phyloP scores from a whole-genome alignment of 2,113 vertebrate genomes.

The Sceloporus tristichus region DNA sequence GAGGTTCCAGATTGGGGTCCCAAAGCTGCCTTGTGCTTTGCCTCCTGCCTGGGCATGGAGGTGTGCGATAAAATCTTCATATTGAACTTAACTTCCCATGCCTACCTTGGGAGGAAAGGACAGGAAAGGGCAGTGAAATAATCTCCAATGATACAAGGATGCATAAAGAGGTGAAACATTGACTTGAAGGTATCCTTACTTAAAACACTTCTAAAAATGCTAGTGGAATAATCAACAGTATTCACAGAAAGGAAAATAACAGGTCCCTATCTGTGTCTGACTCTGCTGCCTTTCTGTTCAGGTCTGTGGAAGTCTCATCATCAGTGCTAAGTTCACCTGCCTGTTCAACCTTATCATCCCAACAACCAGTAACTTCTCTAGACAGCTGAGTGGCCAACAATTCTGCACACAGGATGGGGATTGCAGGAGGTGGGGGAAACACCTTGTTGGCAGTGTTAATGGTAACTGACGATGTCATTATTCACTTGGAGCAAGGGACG shows the following conservation, averaged over 20 bases:
- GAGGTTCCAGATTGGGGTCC: neutral
- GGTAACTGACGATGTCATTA: conserved; percentile 35
- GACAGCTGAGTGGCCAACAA: neutral
- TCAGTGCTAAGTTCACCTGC: neutral
- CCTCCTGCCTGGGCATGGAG: too few species aligned
- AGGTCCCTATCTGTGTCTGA: neutral
- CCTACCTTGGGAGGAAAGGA: too few species aligned
- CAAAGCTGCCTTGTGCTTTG: too few species aligned
- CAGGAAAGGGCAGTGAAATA: too few species aligned
- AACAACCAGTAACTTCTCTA: neutral
- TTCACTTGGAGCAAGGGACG: neutral
- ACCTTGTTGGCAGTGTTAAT: conserved; percentile 10
- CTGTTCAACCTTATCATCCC: neutral
- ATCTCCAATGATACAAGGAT: too few species aligned
- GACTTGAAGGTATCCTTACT: neutral
- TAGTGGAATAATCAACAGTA: neutral
- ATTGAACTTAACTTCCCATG: too few species aligned
- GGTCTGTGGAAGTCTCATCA: neutral
- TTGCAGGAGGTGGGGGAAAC: neutral
- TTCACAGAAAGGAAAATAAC: neutral
- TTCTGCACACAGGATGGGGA: neutral
- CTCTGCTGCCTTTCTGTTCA: neutral
- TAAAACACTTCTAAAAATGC: neutral
- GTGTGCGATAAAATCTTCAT: too few species aligned
- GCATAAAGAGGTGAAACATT: neutral